Percentiles rank a stretch among this genome's conserved stretches.
Evolutionary conservation across 92 coral and sea anemone species (phyloP).

Genomic region (Palythoa caribaeorum): DNA sequence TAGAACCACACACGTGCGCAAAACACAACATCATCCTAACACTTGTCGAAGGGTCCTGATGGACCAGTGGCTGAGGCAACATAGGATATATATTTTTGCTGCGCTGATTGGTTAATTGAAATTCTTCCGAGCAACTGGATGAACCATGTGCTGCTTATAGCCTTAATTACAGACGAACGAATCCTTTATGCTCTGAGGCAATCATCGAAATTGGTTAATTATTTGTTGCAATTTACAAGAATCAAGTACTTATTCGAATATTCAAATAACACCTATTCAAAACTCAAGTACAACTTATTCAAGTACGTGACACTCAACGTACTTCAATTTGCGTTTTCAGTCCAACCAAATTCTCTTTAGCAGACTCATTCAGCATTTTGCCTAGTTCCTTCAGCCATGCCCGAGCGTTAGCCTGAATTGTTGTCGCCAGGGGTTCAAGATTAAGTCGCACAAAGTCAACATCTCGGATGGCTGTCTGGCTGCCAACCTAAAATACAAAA

Average conservation of each 20-base stretch:
- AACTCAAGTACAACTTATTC: not conserved
- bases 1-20: too few species aligned
- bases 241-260: not conserved
- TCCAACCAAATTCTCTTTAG: conserved; percentile 86
- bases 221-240: not conserved
- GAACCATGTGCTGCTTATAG: too few species aligned
- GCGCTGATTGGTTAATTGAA: too few species aligned
- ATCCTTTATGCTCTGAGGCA: too few species aligned
- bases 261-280: not conserved
- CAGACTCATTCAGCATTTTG: conserved; percentile 91
- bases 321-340: conserved; percentile 95
- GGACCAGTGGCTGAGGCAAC: too few species aligned
- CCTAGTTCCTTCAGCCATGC: conserved; percentile 99
- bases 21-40: too few species aligned
- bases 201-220: not conserved
- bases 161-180: too few species aligned
- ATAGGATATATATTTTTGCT: too few species aligned
- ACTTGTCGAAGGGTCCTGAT: too few species aligned
- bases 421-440: conserved; percentile 94
- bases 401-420: conserved; percentile 96
- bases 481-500: conserved; percentile 80
- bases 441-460: conserved; percentile 93
- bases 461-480: conserved; percentile 86
- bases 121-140: too few species aligned
- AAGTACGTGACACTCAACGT: not conserved